Base-by-base conservation (phyloP, 2,113 vertebrate species). In the human (Homo sapiens) region DNA sequence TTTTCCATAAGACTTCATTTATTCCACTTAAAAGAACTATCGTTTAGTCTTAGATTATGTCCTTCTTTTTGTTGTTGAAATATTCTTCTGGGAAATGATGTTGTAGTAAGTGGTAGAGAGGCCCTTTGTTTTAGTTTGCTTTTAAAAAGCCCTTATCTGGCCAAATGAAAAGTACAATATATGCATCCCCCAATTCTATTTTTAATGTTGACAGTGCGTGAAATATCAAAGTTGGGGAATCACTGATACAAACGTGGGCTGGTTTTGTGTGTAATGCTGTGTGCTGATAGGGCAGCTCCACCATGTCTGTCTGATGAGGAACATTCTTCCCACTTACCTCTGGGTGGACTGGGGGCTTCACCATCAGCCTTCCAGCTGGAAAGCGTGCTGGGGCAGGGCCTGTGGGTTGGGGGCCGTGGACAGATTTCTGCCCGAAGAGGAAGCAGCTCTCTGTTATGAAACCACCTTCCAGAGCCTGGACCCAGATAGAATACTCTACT, bases 241-340 rank as follows among this genome's bases (percentile, higher is more conserved):
- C 10, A 3, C 6, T 64, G 48, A 12, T 22, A 7, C 23, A 14
- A 40, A 5, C 6, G 3, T 70, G 20, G 35, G 12, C 52, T 20
- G 1, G 22, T 40, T 52, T 27, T 88, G 7, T 38, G 59, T 55
- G 55, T 81, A 13, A 23, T 45, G 18, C n/a, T 7, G 10, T 6
- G 3, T 3, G 0, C 22, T 32, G 16, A n/a, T 6, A 0, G 10
- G 68, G 40, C 11, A 32, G 6, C 40, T 30, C n/a, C 52, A 13
- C 66, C 16, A 0, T 38, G 23, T 40, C 50, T 17, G 14, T 11
- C 2, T 12, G 16, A 27, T 64, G 20, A 23, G 48, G 55, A 66
- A 16, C 10, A 11, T 73, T 38, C 81, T 66, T 66, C 48, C 48
- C 23, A 1, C 45, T 38, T 43, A 17, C 17, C 83, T 79, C 72